A percentile compares a stretch with the other conserved stretches of the same genome.
Evolutionary conservation across 2,888 invertebrate genomes (phyloP).

Genomic region (Heliconius charithonia): DNA sequence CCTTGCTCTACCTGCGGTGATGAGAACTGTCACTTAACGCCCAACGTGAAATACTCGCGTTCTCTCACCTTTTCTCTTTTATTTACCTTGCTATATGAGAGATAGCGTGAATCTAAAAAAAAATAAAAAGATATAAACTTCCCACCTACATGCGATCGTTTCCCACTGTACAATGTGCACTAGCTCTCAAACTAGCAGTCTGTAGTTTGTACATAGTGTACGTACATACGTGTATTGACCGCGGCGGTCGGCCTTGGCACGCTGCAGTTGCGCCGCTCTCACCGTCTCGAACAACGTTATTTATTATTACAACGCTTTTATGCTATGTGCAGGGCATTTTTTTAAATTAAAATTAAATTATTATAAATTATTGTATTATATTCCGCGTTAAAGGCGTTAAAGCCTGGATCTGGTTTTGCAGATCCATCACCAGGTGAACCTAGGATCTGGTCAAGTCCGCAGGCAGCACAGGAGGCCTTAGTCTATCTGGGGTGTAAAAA

Average conservation of each 20-base stretch:
- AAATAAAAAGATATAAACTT: not conserved
- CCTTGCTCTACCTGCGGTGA: too few relatives aligned
- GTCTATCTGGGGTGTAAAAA: too few relatives aligned
- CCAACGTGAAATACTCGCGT: too few relatives aligned
- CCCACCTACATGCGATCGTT: not conserved
- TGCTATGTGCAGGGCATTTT: not conserved
- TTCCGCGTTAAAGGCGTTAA: too few relatives aligned
- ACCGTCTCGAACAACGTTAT: slow-evolving; percentile 38
- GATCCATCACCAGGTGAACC: too few relatives aligned
- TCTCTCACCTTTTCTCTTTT: too few relatives aligned
- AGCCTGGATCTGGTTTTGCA: too few relatives aligned
- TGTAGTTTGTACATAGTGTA: slow-evolving; percentile 11
- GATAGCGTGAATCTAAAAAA: too few relatives aligned
- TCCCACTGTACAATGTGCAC: not conserved
- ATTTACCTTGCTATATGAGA: too few relatives aligned
- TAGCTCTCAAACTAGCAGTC: not conserved
- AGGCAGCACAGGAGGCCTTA: too few relatives aligned
- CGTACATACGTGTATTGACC: slow-evolving; percentile 37
- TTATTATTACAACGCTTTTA: slow-evolving; percentile 34
- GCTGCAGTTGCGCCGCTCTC: slow-evolving; percentile 43
- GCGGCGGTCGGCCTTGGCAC: slow-evolving; percentile 45
- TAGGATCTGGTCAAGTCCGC: too few relatives aligned
- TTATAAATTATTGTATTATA: not conserved
- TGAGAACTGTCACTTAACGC: too few relatives aligned
- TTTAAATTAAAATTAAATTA: not conserved